These are phyloP conservation scores for Hoplostethus atlanticus DNA, from an alignment of 2,797 vertebrate species.

Conservation along the genomic window DNA sequence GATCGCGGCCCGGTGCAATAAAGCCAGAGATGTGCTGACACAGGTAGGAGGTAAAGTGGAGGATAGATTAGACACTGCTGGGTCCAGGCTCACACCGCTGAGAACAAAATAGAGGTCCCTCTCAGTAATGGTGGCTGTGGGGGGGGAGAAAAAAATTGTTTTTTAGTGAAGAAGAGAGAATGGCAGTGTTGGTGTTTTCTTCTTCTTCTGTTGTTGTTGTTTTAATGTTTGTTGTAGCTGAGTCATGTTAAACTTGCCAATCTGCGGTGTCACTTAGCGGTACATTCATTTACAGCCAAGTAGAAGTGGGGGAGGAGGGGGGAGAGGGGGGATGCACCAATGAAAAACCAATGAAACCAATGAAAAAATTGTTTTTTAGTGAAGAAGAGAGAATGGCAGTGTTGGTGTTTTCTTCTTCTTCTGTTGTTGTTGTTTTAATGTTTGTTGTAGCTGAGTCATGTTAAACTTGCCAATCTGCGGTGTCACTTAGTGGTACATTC, in stretches of 20 bases:
- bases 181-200: background rate
- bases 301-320: no score
- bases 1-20: background rate
- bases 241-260: background rate
- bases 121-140: conserved; percentile 2
- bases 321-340: no score
- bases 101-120: conserved; percentile 52
- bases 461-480: background rate
- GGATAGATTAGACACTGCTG: conserved; percentile 61
- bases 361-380: background rate
- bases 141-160: no score
- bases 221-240: background rate
- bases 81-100: conserved; percentile 19
- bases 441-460: no score
- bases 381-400: background rate
- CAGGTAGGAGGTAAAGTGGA: conserved; percentile 57
- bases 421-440: background rate
- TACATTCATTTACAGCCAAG: no score
- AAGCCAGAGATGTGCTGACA: conserved; percentile 29
- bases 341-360: background rate
- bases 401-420: no score
- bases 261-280: background rate
- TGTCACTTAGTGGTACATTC: background rate
- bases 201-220: background rate
- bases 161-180: conserved; percentile 1